Evolutionary conservation across 2,888 invertebrate genomes (phyloP).

Genomic region (Lasioglossum vierecki): DNA sequence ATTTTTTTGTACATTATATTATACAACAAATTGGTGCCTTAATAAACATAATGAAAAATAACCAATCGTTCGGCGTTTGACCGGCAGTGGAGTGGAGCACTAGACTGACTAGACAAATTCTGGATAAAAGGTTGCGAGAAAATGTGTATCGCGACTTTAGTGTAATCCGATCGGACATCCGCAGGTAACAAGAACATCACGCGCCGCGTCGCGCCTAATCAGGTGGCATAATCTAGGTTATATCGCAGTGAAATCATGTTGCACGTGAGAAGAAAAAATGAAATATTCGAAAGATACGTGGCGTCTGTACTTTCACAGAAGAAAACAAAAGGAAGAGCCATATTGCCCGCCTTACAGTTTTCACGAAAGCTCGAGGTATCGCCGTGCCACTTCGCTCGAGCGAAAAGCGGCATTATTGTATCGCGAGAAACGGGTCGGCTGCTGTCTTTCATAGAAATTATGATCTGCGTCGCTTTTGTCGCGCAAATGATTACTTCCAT

Average conservation of each 20-base stretch:
- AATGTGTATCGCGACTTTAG: too few species aligned
- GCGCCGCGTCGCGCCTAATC: background rate
- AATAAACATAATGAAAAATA: too few species aligned
- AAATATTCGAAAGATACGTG: background rate
- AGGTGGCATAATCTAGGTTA: background rate
- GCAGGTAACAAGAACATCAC: background rate
- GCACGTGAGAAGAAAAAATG: background rate
- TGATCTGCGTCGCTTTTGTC: constrained; percentile 14
- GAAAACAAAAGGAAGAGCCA: background rate
- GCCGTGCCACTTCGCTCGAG: background rate
- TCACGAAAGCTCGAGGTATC: constrained; percentile 2
- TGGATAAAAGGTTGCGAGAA: too few species aligned
- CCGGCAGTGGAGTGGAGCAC: too few species aligned
- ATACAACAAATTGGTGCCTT: too few species aligned
- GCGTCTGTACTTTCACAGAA: background rate
- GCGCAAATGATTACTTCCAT: constrained; percentile 11
- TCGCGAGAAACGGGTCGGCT: constrained; percentile 13
- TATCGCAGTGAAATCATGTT: background rate
- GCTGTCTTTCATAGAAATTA: constrained; percentile 6
- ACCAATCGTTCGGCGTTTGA: too few species aligned
- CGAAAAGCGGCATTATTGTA: constrained; percentile 3
- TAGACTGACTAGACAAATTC: too few species aligned
- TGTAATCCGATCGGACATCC: background rate
- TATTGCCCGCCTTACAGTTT: background rate
- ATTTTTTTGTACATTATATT: too few species aligned